Base-by-base conservation (phyloP, 2,797 vertebrate genomes). In the Sylvilagus floridanus region DNA sequence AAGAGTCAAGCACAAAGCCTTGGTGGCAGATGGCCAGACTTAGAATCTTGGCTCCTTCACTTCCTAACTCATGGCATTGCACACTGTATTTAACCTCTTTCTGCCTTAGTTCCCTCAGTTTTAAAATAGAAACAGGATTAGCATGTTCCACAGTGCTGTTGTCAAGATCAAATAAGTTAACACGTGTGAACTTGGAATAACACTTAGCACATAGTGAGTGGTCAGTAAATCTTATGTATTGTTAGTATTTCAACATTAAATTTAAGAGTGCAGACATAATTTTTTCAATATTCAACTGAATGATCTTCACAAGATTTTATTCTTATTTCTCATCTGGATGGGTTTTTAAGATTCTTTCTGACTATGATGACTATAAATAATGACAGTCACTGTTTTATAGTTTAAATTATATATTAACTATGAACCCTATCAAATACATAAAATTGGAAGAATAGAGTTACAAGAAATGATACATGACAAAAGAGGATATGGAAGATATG, bases 181-280 rank as follows among this genome's bases (percentile, higher is more conserved):
- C 66, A 57, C 10, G 32, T 4, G 14, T 8, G 81, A 71, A 84
- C 50, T 71, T 76, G 19, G 37, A 93, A 76, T 57, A 69, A 91
- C 12, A 82, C 6, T 65, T 62, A 47, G 54, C 19, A 35, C 11
- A 35, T 16, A 42, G 14, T 54, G 88, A 90, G 12, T 78, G 47
- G 19, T 94, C 47, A 62, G 4, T 63, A 92, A 83, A 71, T 32
- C 13, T 86, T 60, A 88, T 13, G 4, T 24, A 10, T 24, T 50
- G 47, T 73, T 54, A 78, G 32, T 81, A 83, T 52, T 91, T 90
- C 78, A 89, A 79, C 35, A 71, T 57, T 32, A 21, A 89, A 13
- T 50, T 52, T 81, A 37, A 88, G 76, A 72, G 9, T 54, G 77
- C 54, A n/a, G 12, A 52, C 73, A 28, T 73, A 52, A 37, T 81